Percentiles rank a stretch among this genome's conserved stretches.
phyloP scores from a whole-genome alignment of 2,113 vertebrate genomes.

The Asarcornis scutulata region DNA sequence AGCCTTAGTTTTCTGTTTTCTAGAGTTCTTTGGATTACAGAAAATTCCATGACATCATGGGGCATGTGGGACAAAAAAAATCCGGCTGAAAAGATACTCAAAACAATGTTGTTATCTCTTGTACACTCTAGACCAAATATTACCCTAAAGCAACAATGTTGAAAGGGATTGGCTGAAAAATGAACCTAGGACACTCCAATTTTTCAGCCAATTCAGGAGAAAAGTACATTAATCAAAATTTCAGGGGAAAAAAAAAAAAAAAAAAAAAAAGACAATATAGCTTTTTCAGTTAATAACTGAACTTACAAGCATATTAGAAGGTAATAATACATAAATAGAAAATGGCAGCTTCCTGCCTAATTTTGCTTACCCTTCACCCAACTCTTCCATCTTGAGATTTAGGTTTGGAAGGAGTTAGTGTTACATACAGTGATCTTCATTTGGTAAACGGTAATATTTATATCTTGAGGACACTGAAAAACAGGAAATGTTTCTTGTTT shows the following conservation, averaged over 20 bases:
- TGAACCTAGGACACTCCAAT: neutral
- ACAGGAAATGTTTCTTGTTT: constrained; percentile 70
- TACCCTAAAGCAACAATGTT: neutral
- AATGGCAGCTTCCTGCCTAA: neutral
- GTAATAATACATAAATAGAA: neutral
- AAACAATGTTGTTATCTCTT: neutral
- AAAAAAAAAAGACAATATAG: too few relatives aligned
- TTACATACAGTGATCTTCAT: neutral
- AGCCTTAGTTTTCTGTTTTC: neutral
- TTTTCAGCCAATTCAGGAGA: neutral
- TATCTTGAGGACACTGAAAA: constrained; percentile 66
- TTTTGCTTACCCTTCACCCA: neutral
- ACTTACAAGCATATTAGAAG: neutral
- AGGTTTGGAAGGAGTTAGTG: neutral
- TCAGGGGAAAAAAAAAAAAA: neutral
- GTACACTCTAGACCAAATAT: neutral
- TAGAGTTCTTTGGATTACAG: neutral
- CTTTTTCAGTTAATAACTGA: neutral
- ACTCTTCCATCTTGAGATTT: neutral
- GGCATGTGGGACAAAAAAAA: neutral
- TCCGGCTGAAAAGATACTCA: neutral
- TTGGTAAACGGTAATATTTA: constrained; percentile 29
- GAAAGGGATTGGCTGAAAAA: neutral
- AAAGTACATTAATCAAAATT: neutral
- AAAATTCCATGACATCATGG: neutral